Evolutionary conservation across 2,113 vertebrate species (phyloP).

Genomic region (Mungos mungo): DNA sequence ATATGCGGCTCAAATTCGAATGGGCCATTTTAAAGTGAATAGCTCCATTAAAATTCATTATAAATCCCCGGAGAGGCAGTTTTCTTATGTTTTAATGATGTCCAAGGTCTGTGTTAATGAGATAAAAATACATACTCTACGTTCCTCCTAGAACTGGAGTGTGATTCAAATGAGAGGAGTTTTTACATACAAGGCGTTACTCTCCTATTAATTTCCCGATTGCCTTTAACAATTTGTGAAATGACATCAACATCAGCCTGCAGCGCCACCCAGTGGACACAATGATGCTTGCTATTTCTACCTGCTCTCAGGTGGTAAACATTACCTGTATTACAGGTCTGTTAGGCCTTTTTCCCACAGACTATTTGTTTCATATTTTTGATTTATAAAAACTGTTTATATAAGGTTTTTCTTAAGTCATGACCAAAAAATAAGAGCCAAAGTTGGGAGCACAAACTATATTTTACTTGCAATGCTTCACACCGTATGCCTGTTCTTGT

Average conservation of each 20-base stretch:
- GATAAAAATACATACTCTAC: neutral
- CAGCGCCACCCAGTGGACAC: slow-evolving; percentile 57
- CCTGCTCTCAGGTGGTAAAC: neutral
- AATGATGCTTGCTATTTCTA: neutral
- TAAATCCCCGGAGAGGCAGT: neutral
- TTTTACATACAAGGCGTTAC: neutral
- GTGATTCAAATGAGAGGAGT: neutral
- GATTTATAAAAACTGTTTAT: neutral
- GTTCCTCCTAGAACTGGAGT: neutral
- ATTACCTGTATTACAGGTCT: too few species aligned
- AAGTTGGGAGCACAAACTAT: neutral
- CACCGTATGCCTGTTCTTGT: neutral
- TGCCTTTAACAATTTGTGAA: too few species aligned
- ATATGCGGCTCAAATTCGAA: neutral
- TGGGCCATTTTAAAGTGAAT: neutral
- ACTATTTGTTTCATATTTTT: neutral
- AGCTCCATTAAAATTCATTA: neutral
- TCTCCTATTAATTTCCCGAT: neutral
- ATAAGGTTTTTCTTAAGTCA: neutral
- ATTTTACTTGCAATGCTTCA: neutral
- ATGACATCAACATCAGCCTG: neutral
- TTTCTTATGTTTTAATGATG: neutral
- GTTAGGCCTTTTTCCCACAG: neutral
- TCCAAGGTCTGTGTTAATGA: slow-evolving; percentile 24
- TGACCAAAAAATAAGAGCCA: neutral